These are phyloP conservation scores for Lasioglossum oenotherae DNA, from an alignment of 2,888 invertebrate species.

Conservation along the genomic window DNA sequence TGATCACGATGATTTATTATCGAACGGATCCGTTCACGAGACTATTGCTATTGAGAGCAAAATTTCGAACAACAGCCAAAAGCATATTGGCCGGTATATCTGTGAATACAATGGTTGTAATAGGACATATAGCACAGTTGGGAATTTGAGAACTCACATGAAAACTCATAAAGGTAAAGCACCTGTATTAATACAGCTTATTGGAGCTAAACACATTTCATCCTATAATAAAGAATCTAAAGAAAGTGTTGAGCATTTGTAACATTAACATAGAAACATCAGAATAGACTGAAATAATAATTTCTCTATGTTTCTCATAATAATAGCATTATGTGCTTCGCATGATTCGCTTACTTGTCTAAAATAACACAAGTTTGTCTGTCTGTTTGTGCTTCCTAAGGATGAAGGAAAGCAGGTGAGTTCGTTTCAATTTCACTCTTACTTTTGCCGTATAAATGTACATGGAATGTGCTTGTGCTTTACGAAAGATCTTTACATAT, in stretches of 20 bases:
- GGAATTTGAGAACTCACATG: slow-evolving; percentile 97
- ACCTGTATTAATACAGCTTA: not conserved
- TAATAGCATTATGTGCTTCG: slow-evolving; percentile 37
- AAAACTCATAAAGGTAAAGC: slow-evolving; percentile 96
- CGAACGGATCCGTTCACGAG: slow-evolving; percentile 89
- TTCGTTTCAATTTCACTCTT: slow-evolving; percentile 30
- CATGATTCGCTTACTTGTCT: slow-evolving; percentile 42
- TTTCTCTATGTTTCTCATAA: not conserved
- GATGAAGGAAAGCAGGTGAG: slow-evolving; percentile 71
- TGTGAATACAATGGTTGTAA: slow-evolving; percentile 96
- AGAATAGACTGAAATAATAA: not conserved
- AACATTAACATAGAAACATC: not conserved
- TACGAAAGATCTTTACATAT: slow-evolving; percentile 28
- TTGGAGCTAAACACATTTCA: not conserved
- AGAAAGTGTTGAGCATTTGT: not conserved
- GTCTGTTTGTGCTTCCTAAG: slow-evolving; percentile 67
- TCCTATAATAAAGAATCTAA: not conserved
- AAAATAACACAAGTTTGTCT: slow-evolving; percentile 50
- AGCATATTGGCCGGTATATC: slow-evolving; percentile 89
- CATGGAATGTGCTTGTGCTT: slow-evolving; percentile 27
- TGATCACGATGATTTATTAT: slow-evolving; percentile 87
- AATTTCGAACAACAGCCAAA: slow-evolving; percentile 86
- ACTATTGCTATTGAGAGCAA: slow-evolving; percentile 89
- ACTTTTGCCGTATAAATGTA: not conserved
- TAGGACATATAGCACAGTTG: slow-evolving; percentile 96